Evolutionary conservation across 2,113 vertebrate genomes (phyloP).

Genomic region (Scomber japonicus): DNA sequence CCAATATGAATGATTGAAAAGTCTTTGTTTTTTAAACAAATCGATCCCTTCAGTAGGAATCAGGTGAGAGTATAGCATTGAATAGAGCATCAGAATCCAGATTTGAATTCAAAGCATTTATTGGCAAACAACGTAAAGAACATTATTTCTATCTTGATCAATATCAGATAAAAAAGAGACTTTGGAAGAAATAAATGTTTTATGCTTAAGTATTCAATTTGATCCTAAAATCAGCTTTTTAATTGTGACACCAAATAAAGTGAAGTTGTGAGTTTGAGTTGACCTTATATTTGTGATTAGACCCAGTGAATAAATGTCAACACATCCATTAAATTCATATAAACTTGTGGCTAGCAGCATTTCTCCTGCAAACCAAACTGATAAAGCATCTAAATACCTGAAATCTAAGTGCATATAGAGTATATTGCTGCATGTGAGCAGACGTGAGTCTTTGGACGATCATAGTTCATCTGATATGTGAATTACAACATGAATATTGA

Average conservation of each 20-base stretch:
- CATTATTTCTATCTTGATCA: no score
- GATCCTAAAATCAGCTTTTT: neutral
- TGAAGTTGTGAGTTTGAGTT: no score
- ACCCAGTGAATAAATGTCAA: neutral
- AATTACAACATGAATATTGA: neutral
- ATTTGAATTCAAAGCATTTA: neutral
- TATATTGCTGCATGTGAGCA: neutral
- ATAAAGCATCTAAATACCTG: neutral
- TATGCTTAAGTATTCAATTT: no score
- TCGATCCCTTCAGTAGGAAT: neutral
- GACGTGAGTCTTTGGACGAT: neutral
- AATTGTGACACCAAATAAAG: neutral
- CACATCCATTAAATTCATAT: no score
- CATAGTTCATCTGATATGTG: neutral
- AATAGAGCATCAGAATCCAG: neutral
- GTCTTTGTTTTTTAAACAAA: neutral
- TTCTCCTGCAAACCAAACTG: neutral
- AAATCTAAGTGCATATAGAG: neutral
- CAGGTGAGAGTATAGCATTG: neutral
- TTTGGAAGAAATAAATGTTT: no score
- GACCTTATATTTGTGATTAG: neutral
- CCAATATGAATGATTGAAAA: neutral
- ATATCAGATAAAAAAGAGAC: no score
- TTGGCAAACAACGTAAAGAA: no score
- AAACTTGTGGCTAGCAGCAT: no score